Percentiles rank a stretch among this genome's conserved stretches.
phyloP scores from a whole-genome alignment of 1,140 invertebrate genomes.

The Maconellicoccus hirsutus region DNA sequence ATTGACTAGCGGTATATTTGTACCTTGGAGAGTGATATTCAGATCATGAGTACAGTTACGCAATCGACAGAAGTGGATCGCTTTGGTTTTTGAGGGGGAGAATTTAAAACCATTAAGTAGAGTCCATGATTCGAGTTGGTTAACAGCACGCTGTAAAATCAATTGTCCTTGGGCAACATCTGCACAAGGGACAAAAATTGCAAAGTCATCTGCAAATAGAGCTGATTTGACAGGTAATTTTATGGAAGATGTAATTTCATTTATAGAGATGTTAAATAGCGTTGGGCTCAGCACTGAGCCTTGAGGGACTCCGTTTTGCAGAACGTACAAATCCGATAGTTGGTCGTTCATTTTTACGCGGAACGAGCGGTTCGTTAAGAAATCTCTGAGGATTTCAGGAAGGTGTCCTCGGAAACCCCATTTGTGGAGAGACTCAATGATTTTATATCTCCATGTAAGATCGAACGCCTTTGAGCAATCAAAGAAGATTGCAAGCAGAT shows the following conservation, averaged over 20 bases:
- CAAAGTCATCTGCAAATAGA: conserved; percentile 22
- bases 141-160: not conserved
- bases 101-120: conserved; percentile 5
- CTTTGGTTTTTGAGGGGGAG: conserved; percentile 11
- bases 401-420: not conserved
- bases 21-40: not conserved
- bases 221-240: not conserved
- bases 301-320: conserved; percentile 21
- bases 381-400: not conserved
- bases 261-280: conserved; percentile 12
- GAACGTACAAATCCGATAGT: not conserved
- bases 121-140: not conserved
- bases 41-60: not conserved
- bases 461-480: conserved; percentile 25
- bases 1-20: not conserved
- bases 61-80: not conserved
- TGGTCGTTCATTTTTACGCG: not conserved
- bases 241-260: conserved; percentile 6
- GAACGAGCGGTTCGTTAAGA: conserved; percentile 20
- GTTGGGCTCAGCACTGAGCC: conserved; percentile 17
- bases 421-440: not conserved
- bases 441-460: conserved; percentile 10
- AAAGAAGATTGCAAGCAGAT: not conserved
- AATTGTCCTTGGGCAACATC: not conserved
- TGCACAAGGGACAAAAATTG: not conserved